Percentiles rank a stretch among this genome's conserved stretches.
phyloP scores from a whole-genome alignment of 2,113 vertebrate genomes.

The Amazona guildingii region DNA sequence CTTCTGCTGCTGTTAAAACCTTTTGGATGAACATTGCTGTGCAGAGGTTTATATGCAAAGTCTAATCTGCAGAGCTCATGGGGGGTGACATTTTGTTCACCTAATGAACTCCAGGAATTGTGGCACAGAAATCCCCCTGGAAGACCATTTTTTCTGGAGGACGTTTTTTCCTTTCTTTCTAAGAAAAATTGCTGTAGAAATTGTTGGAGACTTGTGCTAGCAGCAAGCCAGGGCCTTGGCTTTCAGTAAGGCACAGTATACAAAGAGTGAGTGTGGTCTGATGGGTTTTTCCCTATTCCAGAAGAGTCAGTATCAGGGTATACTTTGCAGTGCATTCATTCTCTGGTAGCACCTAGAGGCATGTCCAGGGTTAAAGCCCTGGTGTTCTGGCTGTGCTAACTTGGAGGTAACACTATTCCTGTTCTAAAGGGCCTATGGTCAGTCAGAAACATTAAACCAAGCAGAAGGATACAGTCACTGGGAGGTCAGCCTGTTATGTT shows the following conservation, averaged over 20 bases:
- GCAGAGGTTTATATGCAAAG: background rate
- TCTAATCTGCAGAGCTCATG: background rate
- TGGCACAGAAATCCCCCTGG: background rate
- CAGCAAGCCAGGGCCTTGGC: background rate
- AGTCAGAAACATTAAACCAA: background rate
- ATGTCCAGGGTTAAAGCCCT: background rate
- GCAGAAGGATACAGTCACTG: background rate
- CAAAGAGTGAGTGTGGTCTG: accelerated
- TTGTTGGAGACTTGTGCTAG: background rate
- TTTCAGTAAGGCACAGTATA: background rate
- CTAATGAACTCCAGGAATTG: background rate
- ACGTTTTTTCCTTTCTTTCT: background rate
- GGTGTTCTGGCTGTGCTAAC: background rate
- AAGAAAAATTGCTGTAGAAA: background rate
- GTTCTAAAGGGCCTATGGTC: background rate
- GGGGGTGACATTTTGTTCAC: background rate
- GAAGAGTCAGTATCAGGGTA: background rate
- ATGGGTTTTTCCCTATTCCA: background rate
- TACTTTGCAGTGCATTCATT: background rate
- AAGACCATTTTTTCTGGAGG: background rate
- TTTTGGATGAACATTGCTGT: background rate
- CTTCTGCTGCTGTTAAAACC: background rate
- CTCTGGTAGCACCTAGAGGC: background rate
- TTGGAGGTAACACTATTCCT: background rate
- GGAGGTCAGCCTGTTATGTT: background rate